phyloP scores from a whole-genome alignment of 2,888 invertebrate genomes.

The Mechanitis mazaeus region DNA sequence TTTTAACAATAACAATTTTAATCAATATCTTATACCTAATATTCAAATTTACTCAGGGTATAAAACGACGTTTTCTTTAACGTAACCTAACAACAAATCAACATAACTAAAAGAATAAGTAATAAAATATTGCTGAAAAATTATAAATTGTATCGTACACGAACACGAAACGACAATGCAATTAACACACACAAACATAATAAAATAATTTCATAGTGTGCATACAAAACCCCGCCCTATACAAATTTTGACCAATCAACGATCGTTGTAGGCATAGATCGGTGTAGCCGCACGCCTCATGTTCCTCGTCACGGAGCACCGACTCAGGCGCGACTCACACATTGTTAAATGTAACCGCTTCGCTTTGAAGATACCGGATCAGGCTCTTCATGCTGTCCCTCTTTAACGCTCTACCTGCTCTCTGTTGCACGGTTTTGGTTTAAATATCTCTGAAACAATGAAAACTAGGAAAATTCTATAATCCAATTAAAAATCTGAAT shows the following conservation, averaged over 20 bases:
- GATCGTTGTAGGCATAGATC: conserved; percentile 65
- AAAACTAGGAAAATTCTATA: conserved; percentile 1
- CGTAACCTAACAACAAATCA: conserved; percentile 19
- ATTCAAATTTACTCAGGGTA: conserved; percentile 16
- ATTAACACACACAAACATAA: conserved; percentile 68
- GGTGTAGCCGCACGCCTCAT: conserved; percentile 71
- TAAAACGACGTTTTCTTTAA: conserved; percentile 8
- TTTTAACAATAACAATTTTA: conserved; percentile 6
- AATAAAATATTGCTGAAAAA: conserved; percentile 49
- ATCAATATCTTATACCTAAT: conserved; percentile 8
- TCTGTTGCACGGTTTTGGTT: conserved; percentile 12
- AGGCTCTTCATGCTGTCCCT: conserved; percentile 59
- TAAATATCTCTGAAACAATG: conserved; percentile 20
- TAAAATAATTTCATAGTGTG: conserved; percentile 60
- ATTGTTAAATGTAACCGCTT: conserved; percentile 70
- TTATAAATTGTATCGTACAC: conserved; percentile 60
- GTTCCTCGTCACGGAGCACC: conserved; percentile 73
- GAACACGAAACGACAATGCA: conserved; percentile 67
- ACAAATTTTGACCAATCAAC: conserved; percentile 67
- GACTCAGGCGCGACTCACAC: conserved; percentile 77
- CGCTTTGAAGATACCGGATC: conserved; percentile 70
- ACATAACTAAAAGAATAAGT: conserved; percentile 31
- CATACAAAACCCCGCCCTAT: conserved; percentile 63
- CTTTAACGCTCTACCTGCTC: conserved; percentile 44
- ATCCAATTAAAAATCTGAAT: conserved; percentile 7